phyloP scores from a whole-genome alignment of 1,140 invertebrate species.

The Hyphantria cunea region DNA sequence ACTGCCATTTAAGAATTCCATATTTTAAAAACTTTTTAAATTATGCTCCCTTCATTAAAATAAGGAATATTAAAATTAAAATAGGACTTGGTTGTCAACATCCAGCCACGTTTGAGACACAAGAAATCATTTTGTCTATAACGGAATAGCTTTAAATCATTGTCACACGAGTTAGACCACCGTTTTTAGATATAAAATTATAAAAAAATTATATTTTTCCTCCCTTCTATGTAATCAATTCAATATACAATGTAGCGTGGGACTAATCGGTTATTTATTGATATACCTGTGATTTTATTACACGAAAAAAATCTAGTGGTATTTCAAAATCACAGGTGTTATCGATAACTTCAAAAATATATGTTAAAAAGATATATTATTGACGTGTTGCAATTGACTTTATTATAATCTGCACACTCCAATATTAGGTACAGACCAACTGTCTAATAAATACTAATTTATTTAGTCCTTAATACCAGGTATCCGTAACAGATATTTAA shows the following conservation, averaged over 20 bases:
- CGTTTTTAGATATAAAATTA: constrained; percentile 60
- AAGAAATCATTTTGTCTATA: constrained; percentile 21
- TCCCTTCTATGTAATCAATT: constrained; percentile 28
- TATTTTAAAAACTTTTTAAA: not conserved
- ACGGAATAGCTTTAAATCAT: constrained; percentile 68
- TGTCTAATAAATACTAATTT: not conserved
- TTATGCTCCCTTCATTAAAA: no score
- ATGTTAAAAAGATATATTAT: constrained; percentile 29
- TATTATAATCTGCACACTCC: constrained; percentile 24
- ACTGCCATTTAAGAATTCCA: constrained; percentile 35
- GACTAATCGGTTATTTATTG: constrained; percentile 40
- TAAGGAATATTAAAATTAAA: no score
- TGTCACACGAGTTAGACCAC: constrained; percentile 75
- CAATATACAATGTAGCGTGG: constrained; percentile 44
- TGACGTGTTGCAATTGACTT: constrained; percentile 32
- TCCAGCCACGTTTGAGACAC: constrained; percentile 15
- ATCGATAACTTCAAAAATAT: constrained; percentile 26
- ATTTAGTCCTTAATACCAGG: no score
- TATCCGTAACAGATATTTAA: no score
- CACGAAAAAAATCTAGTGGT: not conserved
- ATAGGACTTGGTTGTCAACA: not conserved
- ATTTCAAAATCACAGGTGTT: constrained; percentile 15
- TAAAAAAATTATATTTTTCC: constrained; percentile 41
- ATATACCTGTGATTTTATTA: constrained; percentile 20
- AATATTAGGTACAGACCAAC: not conserved